These are phyloP conservation scores for Periplaneta americana DNA, from an alignment of 1,140 invertebrate genomes.

Conservation along the genomic window DNA sequence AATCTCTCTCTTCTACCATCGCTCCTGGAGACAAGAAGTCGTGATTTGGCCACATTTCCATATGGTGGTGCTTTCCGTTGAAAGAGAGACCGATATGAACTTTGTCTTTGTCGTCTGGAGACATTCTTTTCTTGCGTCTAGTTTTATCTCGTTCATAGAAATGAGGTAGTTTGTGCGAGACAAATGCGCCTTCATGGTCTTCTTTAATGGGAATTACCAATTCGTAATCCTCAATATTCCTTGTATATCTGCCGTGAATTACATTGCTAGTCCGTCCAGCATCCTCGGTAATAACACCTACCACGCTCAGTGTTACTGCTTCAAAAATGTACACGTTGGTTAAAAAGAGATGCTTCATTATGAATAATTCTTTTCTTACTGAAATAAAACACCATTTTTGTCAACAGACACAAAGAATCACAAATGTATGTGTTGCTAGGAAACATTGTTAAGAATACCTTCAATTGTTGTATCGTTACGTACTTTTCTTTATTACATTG, in stretches of 20 bases:
- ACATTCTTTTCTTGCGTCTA: slow-evolving; percentile 20
- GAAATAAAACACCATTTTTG: too few relatives aligned
- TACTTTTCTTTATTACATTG: too few relatives aligned
- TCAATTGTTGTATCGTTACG: too few relatives aligned
- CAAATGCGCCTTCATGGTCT: slow-evolving; percentile 38
- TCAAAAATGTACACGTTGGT: too few relatives aligned
- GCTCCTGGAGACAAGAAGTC: slow-evolving; percentile 32
- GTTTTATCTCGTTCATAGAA: slow-evolving; percentile 35
- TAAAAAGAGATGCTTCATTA: too few relatives aligned
- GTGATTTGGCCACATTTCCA: slow-evolving; percentile 36
- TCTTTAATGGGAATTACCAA: slow-evolving; percentile 44
- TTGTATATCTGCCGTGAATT: slow-evolving; percentile 36
- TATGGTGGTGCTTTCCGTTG: slow-evolving; percentile 38
- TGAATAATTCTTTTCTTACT: too few relatives aligned
- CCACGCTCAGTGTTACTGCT: too few relatives aligned
- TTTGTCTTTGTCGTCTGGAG: slow-evolving; percentile 27
- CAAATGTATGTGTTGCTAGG: too few relatives aligned
- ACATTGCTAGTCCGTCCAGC: too few relatives aligned
- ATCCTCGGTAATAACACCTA: too few relatives aligned
- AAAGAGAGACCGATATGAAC: slow-evolving; percentile 46
- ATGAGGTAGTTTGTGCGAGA: slow-evolving; percentile 39
- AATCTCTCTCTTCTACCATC: slow-evolving; percentile 32
- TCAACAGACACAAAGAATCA: too few relatives aligned
- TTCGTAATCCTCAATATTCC: slow-evolving; percentile 38
- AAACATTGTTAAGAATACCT: too few relatives aligned